These are phyloP conservation scores for Nematostella vectensis DNA, from an alignment of 92 coral and sea anemone species.

Conservation along the genomic window DNA sequence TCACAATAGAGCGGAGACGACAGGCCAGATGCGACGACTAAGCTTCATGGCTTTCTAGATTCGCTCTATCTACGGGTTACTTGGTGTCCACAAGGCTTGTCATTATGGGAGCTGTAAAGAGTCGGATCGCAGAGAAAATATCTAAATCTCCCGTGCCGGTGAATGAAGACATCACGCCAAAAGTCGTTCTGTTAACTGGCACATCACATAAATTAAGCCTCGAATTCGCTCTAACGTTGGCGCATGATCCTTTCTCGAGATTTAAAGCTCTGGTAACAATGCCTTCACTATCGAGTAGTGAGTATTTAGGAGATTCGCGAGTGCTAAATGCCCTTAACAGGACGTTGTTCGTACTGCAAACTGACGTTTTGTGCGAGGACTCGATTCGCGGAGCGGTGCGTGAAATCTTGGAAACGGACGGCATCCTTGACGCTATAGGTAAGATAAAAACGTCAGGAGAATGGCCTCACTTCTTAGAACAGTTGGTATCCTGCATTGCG, in stretches of 20 bases:
- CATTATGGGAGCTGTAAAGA: slow-evolving; percentile 52
- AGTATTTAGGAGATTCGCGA: slow-evolving; percentile 76
- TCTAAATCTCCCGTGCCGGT: slow-evolving; percentile 15
- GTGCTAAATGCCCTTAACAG: slow-evolving; percentile 65
- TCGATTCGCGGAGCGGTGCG: slow-evolving; percentile 68
- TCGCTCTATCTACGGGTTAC: too few species aligned
- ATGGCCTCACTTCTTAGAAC: too few species aligned
- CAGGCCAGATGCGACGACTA: too few species aligned
- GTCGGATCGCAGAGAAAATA: slow-evolving; percentile 46
- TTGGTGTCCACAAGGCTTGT: neutral
- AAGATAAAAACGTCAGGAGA: too few species aligned
- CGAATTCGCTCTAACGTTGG: slow-evolving; percentile 71
- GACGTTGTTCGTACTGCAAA: slow-evolving; percentile 81
- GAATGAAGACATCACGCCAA: slow-evolving; percentile 44
- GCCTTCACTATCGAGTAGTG: slow-evolving; percentile 77
- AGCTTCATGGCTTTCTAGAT: too few species aligned
- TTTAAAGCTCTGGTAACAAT: slow-evolving; percentile 86
- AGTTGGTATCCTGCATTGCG: too few species aligned
- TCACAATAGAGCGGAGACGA: slow-evolving; percentile 19
- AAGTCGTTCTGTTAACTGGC: slow-evolving; percentile 84
- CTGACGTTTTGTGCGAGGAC: slow-evolving; percentile 69
- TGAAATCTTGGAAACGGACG: slow-evolving; percentile 83
- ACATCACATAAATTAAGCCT: slow-evolving; percentile 78
- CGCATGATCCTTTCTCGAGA: slow-evolving; percentile 63
- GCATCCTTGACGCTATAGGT: slow-evolving; percentile 88